A percentile compares a stretch with the other conserved stretches of the same genome.
phyloP scores from a whole-genome alignment of 2,888 invertebrate species.

The Cephus pygmeus region DNA sequence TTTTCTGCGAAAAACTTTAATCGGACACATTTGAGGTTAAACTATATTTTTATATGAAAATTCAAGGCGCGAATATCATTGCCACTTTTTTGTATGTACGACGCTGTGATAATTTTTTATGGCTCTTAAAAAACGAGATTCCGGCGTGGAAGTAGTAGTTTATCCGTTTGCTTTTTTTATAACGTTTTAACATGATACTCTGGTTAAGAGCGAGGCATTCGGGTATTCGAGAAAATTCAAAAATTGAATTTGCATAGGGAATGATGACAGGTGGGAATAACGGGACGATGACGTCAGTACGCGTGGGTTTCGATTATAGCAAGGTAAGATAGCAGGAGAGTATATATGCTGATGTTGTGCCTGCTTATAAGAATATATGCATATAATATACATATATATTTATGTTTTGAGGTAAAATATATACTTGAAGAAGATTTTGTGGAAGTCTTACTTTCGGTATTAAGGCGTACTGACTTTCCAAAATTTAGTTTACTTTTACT shows the following conservation, averaged over 20 bases:
- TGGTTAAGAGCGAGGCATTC: neutral
- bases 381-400: neutral
- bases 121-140: neutral
- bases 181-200: neutral
- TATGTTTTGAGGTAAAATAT: neutral
- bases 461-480: too few species aligned
- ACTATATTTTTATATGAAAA: neutral
- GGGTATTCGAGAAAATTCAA: neutral
- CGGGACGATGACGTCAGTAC: conserved; percentile 54
- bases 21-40: neutral
- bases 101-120: neutral
- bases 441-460: neutral
- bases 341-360: neutral
- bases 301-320: conserved; percentile 57
- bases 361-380: neutral
- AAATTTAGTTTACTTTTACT: too few species aligned
- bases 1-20: neutral
- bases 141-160: neutral
- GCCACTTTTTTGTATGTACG: neutral
- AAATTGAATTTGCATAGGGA: conserved; percentile 33
- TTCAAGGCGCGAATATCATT: neutral
- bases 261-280: conserved; percentile 50
- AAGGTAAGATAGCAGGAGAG: conserved; percentile 25
- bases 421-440: neutral
- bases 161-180: neutral